Evolutionary conservation across 1,140 invertebrate genomes (phyloP), one percentile per base, ranked within the genome.

Genomic region (Leptinotarsa defecta): DNA sequence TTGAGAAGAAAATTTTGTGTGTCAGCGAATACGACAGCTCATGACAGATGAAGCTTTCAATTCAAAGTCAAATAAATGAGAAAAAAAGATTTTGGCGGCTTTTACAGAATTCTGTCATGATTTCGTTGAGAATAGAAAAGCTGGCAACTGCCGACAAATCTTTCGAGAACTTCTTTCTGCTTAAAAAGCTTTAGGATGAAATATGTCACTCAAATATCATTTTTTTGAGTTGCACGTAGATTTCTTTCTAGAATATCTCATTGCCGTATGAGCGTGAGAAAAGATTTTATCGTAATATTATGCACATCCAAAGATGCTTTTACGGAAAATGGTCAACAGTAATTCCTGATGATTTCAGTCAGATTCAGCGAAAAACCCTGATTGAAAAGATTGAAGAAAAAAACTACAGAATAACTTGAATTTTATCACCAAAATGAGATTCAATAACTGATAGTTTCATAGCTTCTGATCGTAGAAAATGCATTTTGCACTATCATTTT

Each of bases 241-340:
- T 67, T 81, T 80, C 86, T 87, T 75, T 78, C 72, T 4, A 6
- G 43, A 78, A 74, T 84, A 83, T 73, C 76, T 81, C 22, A 83
- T 79, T 22, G 79, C 71, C 22, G 77, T 80, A 67, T 83, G 81
- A 86, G 69, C 81, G 84, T 34, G 83, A 83, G 13, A 79, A 85
- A 77, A 70, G 78, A 27, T 84, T 86, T 74, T 81, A 86, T 73
- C 80, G 86, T 76, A 79, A 83, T 24, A 82, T 85, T 13, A 68
- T 69, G 19, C 34, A 63, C 11, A 78, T 83, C 43, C 80, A 84
- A 79, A 78, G 68, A 76, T 43, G 83, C 68, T 86, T 82, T 67
- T 79, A 81, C 62, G 79, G 79, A 49, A 68, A 79, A 70, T 79
- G 75, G 63, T 76, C 77, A 64, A 24, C 64, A 63, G 78, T 77